Evolutionary conservation across 2,113 vertebrate species (phyloP).

Genomic region (Nanorana parkeri): DNA sequence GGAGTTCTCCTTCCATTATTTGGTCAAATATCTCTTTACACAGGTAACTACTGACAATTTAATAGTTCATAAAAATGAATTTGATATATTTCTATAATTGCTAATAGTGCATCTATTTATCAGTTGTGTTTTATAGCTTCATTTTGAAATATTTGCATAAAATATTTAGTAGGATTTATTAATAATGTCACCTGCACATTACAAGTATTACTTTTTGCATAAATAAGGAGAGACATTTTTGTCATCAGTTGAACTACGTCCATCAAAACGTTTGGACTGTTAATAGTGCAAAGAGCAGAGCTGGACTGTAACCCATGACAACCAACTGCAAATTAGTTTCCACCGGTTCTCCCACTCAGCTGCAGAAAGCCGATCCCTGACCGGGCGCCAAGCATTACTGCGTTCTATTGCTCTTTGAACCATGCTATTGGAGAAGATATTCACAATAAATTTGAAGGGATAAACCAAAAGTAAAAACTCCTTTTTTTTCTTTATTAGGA

Average conservation of each 20-base stretch:
- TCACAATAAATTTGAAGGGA: background rate
- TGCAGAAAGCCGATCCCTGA: no score
- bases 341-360: no score
- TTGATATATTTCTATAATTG: constrained; percentile 14
- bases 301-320: no score
- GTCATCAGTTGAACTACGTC: no score
- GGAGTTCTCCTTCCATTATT: background rate
- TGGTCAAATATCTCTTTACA: constrained; percentile 2
- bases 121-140: background rate
- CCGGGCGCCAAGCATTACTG: no score
- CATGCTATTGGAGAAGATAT: background rate
- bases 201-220: background rate
- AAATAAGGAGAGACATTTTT: background rate
- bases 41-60: background rate
- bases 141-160: constrained; percentile 26
- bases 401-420: no score
- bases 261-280: no score
- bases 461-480: no score
- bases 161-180: background rate
- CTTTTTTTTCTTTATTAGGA: no score
- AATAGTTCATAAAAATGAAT: constrained; percentile 17
- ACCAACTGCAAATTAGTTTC: no score
- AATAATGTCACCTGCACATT: background rate
- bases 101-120: constrained; percentile 37
- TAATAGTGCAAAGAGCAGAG: no score